A percentile compares a stretch with the other conserved stretches of the same genome.
Conservation (phyloP, 2,113 vertebrate genomes). For the Steatornis caripensis region DNA sequence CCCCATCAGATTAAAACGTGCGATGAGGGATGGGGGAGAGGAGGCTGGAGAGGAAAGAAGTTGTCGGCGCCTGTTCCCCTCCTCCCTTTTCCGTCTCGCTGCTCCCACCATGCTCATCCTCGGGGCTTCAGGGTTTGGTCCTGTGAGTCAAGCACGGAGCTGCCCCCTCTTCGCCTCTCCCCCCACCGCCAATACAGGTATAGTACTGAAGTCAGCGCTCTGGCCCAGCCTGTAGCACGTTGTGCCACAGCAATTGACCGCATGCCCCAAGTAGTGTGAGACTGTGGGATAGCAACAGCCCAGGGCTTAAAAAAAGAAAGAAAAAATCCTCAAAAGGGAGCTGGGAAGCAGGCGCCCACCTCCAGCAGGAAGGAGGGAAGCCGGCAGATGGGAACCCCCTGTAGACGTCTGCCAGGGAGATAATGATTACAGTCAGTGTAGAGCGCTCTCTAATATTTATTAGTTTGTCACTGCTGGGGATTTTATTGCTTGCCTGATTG, state of each 20-base stretch:
- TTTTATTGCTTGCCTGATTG: slow-evolving; percentile 5
- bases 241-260: rapidly evolving
- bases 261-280: not conserved
- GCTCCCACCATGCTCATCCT: not conserved
- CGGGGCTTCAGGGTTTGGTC: not conserved
- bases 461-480: slow-evolving; percentile 24
- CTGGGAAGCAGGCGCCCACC: not conserved
- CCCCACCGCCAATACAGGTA: not conserved
- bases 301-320: not conserved
- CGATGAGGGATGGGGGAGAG: not conserved
- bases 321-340: not conserved
- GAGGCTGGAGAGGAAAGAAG: not conserved
- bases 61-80: not conserved
- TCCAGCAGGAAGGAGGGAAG: not conserved
- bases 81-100: not conserved
- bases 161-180: not conserved
- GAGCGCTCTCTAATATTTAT: slow-evolving; percentile 7
- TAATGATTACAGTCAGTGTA: not conserved
- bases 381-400: slow-evolving; percentile 7
- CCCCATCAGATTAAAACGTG: slow-evolving; percentile 60
- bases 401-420: not conserved
- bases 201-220: not conserved
- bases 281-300: not conserved
- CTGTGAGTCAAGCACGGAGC: rapidly evolving
- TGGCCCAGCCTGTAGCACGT: not conserved